phyloP scores from a whole-genome alignment of 1,140 invertebrate species.

The Phortica variegata region DNA sequence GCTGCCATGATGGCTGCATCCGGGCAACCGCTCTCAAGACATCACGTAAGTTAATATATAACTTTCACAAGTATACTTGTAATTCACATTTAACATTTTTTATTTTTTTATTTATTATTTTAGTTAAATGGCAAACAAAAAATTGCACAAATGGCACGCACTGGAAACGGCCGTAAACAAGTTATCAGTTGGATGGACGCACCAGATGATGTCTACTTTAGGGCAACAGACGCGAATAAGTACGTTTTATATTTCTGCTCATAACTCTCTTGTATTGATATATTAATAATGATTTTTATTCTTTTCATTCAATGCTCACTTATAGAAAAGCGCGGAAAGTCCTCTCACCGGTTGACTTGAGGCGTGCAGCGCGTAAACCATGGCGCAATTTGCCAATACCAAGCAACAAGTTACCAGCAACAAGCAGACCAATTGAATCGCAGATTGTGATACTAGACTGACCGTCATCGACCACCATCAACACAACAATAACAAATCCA shows the following conservation, averaged over 20 bases:
- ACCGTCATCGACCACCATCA: constrained; percentile 55
- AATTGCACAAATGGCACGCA: constrained; percentile 67
- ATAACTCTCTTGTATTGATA: neutral
- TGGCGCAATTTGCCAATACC: constrained; percentile 69
- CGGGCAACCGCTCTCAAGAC: constrained; percentile 64
- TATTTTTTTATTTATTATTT: constrained; percentile 7
- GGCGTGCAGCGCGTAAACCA: constrained; percentile 86
- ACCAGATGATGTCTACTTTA: constrained; percentile 95
- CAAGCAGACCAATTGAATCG: constrained; percentile 58
- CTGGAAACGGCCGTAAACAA: constrained; percentile 72
- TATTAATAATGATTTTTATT: neutral
- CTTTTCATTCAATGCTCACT: no score
- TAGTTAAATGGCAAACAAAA: constrained; percentile 74
- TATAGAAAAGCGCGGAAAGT: constrained; percentile 79
- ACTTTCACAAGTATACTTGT: neutral
- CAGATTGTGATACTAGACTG: constrained; percentile 73
- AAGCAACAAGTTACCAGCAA: constrained; percentile 32
- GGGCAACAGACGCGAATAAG: constrained; percentile 87
- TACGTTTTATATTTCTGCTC: constrained; percentile 51
- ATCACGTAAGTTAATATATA: constrained; percentile 60
- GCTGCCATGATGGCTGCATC: constrained; percentile 67
- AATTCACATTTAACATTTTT: neutral
- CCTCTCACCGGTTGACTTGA: constrained; percentile 76
- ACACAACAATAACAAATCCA: constrained; percentile 7
- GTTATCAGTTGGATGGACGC: constrained; percentile 98